These are phyloP conservation scores for Calcarius lapponicus DNA, from an alignment of 2,797 vertebrate genomes.

Conservation along the genomic window DNA sequence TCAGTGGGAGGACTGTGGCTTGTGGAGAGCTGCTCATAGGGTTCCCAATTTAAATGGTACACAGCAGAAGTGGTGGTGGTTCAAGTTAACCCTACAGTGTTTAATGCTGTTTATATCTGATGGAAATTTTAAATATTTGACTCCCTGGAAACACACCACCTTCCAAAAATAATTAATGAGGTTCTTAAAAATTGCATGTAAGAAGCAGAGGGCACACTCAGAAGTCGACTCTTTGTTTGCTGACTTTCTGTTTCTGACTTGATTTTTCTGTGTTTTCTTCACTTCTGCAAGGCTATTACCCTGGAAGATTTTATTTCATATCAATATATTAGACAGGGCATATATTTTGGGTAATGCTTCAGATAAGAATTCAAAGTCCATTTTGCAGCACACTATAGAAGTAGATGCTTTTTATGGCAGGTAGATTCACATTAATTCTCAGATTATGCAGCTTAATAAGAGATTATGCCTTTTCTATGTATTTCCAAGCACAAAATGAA, in stretches of 20 bases:
- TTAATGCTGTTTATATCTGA: not conserved
- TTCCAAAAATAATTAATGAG: not conserved
- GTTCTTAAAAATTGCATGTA: not conserved
- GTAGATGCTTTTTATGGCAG: not conserved
- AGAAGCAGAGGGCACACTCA: not conserved
- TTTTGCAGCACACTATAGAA: not conserved
- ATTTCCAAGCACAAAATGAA: not conserved
- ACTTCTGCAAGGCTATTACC: not conserved
- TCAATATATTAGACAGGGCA: not conserved
- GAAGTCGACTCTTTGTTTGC: not conserved
- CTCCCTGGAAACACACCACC: not conserved
- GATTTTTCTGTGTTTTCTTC: not conserved
- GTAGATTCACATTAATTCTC: not conserved
- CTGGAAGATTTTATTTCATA: not conserved
- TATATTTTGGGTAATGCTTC: not conserved
- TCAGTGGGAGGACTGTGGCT: not conserved
- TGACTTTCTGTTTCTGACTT: not conserved
- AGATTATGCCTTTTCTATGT: not conserved
- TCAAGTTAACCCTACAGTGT: not conserved
- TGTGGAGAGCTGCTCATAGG: not conserved
- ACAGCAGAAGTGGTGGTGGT: not conserved
- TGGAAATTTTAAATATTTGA: not conserved
- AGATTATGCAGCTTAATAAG: not conserved
- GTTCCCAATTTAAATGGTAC: not conserved
- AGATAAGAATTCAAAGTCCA: not conserved